Percentiles rank a stretch among this genome's conserved stretches.
Evolutionary conservation across 2,797 vertebrate species (phyloP).

Genomic region (Tadarida brasiliensis): DNA sequence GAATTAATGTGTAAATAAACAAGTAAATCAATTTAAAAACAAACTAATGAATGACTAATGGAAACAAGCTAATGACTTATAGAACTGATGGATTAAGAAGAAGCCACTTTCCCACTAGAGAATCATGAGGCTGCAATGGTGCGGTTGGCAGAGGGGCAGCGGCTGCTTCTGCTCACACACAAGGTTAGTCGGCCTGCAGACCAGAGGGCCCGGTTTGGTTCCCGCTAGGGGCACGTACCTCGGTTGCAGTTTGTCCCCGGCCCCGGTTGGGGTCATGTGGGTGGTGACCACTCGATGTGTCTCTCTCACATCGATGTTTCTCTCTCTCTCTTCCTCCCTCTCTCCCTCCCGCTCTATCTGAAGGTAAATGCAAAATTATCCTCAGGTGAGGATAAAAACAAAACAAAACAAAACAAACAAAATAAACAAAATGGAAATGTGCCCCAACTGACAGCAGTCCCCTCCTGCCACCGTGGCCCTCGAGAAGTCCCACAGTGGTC

Average conservation of each 20-base stretch:
- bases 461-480: neutral
- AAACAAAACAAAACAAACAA: no score
- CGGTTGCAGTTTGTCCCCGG: no score
- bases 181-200: neutral
- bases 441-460: neutral
- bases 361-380: no score
- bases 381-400: no score
- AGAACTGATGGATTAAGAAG: neutral
- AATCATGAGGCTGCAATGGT: neutral
- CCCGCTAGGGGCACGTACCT: no score
- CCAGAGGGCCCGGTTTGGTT: no score
- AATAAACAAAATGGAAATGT: neutral
- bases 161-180: slow-evolving; percentile 4
- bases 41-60: neutral
- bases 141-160: neutral
- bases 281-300: no score
- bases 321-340: no score
- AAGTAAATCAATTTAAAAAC: neutral
- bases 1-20: slow-evolving; percentile 6
- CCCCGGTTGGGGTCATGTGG: no score
- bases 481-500: neutral
- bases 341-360: no score
- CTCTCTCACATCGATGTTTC: no score
- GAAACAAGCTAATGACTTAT: neutral
- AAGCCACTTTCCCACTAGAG: neutral